phyloP scores from a whole-genome alignment of 2,113 vertebrate species.

The Mungos mungo region DNA sequence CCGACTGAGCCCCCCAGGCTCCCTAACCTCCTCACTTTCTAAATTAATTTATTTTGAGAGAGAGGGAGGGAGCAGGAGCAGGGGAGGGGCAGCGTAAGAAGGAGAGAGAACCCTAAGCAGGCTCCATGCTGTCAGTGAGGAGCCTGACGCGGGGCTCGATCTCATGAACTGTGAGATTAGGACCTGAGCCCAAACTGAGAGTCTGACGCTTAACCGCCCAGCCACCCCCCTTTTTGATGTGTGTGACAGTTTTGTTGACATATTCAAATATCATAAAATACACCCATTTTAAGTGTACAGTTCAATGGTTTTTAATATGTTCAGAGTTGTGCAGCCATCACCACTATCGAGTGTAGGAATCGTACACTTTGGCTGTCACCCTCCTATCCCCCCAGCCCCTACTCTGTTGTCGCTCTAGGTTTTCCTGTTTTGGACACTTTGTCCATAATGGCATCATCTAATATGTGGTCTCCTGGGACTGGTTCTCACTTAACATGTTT shows the following conservation, averaged over 20 bases:
- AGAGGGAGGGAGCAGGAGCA: too few species aligned
- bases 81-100: too few species aligned
- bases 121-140: too few species aligned
- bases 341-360: background rate
- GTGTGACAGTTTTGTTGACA: background rate
- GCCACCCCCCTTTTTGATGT: background rate
- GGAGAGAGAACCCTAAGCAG: too few species aligned
- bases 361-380: background rate
- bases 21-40: too few species aligned
- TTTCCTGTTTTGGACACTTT: background rate
- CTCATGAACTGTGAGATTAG: too few species aligned
- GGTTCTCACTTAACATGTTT: background rate
- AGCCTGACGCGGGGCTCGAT: too few species aligned
- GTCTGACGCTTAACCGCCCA: too few species aligned
- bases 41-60: too few species aligned
- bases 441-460: background rate
- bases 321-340: background rate
- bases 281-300: background rate
- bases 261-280: background rate
- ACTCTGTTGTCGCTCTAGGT: background rate
- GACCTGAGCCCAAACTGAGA: too few species aligned
- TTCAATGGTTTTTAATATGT: background rate
- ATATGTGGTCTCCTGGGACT: background rate
- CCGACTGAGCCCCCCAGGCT: too few species aligned
- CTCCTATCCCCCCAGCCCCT: background rate